Evolutionary conservation across 2,888 invertebrate genomes (phyloP).

Genomic region (Acanthoscelides obtectus): DNA sequence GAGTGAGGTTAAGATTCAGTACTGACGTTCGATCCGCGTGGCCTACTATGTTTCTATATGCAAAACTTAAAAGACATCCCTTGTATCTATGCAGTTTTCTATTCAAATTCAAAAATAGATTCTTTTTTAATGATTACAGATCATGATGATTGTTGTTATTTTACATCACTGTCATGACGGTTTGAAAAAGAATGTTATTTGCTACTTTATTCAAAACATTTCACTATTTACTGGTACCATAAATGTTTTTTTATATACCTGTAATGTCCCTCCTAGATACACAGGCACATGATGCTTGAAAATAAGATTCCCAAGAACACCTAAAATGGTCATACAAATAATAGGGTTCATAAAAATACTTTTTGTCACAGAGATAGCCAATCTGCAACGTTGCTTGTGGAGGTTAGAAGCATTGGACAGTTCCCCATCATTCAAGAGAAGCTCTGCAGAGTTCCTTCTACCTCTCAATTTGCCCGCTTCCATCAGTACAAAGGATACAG

Average conservation of each 20-base stretch:
- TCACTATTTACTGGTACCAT: background rate
- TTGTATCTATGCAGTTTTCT: no score
- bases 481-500: conserved; percentile 83
- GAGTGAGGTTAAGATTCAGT: no score
- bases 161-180: no score
- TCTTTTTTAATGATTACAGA: no score
- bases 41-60: no score
- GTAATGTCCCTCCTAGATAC: conserved; percentile 68
- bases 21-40: no score
- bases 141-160: no score
- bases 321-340: conserved; percentile 87
- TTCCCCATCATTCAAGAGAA: conserved; percentile 32
- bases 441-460: conserved; percentile 24
- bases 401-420: conserved; percentile 24
- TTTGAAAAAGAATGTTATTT: no score
- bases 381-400: conserved; percentile 37
- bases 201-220: background rate
- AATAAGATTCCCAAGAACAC: conserved; percentile 77
- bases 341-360: conserved; percentile 85
- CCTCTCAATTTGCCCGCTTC: conserved; percentile 60
- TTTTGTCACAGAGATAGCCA: conserved; percentile 47
- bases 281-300: conserved; percentile 76
- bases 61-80: no score
- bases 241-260: conserved; percentile 51
- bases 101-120: no score